A percentile compares a stretch with the other conserved stretches of the same genome.
Conservation (phyloP, 2,888 invertebrate genomes). For the Nomada goodeniana region DNA sequence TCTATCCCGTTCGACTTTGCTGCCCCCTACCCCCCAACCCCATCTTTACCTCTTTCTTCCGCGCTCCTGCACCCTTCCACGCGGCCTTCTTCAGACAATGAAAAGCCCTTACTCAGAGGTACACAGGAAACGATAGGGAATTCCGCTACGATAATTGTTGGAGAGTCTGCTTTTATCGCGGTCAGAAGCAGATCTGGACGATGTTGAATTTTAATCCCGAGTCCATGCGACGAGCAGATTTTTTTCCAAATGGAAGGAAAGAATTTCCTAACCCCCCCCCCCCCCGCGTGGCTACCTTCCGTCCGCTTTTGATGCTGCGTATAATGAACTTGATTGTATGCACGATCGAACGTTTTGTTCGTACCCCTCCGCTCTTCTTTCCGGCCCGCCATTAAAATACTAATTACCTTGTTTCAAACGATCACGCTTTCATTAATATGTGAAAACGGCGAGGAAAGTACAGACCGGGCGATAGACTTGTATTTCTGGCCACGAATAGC, state of each 20-base stretch:
- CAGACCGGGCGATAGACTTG: neutral
- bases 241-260: neutral
- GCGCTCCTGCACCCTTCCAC: constrained; percentile 18
- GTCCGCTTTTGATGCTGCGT: neutral
- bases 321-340: constrained; percentile 12
- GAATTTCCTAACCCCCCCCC: too few species aligned
- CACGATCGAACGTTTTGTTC: neutral
- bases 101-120: constrained; percentile 54
- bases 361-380: neutral
- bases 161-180: constrained; percentile 62
- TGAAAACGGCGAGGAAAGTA: neutral
- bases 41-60: neutral
- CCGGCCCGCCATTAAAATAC: neutral
- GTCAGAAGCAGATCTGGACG: constrained; percentile 43
- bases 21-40: neutral
- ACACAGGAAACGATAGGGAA: constrained; percentile 67
- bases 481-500: constrained; percentile 6
- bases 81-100: constrained; percentile 65
- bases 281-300: neutral
- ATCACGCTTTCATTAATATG: constrained; percentile 5
- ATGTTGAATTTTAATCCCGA: constrained; percentile 69
- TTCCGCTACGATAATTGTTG: constrained; percentile 67
- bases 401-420: neutral
- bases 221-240: constrained; percentile 15
- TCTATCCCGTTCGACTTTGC: constrained; percentile 52